Conservation (phyloP, 2,113 vertebrate genomes). For the Mionectes macconnelli region DNA sequence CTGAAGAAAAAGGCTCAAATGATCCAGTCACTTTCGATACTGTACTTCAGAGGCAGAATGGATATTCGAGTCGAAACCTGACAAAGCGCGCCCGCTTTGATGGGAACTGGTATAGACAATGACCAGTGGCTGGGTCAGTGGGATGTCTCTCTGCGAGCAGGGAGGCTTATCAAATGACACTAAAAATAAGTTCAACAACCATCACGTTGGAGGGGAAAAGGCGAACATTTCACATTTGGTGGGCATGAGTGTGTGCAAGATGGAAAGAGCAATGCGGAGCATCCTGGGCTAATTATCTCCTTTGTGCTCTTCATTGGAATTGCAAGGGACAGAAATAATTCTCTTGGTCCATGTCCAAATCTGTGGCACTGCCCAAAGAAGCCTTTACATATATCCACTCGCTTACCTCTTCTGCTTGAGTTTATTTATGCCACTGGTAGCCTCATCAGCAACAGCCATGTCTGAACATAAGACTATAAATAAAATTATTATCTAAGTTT, state of each 20-base stretch:
- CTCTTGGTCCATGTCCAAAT: constrained; percentile 72
- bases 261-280: constrained; percentile 72
- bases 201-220: constrained; percentile 87
- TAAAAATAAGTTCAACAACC: constrained; percentile 99
- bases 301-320: constrained; percentile 79
- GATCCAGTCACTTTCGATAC: constrained; percentile 99
- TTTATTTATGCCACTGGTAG: constrained; percentile 77
- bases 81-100: constrained; percentile 96
- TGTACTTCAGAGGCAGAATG: constrained; percentile 93
- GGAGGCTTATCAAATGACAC: constrained; percentile 98
- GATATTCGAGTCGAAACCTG: constrained; percentile 99
- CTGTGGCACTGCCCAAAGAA: constrained; percentile 66
- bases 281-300: constrained; percentile 82
- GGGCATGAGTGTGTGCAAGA: constrained; percentile 78
- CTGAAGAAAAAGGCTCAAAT: constrained; percentile 96
- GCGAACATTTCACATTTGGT: constrained; percentile 79
- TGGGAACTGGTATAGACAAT: constrained; percentile 98
- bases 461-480: constrained; percentile 64
- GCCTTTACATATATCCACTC: constrained; percentile 65
- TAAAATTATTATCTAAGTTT: constrained; percentile 67
- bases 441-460: constrained; percentile 63
- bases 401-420: constrained; percentile 75
- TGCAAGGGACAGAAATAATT: constrained; percentile 71
- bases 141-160: constrained; percentile 91
- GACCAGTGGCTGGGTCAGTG: constrained; percentile 99